Evolutionary conservation across 1,140 invertebrate species (phyloP).

Genomic region (Drosophila parabipectinata): DNA sequence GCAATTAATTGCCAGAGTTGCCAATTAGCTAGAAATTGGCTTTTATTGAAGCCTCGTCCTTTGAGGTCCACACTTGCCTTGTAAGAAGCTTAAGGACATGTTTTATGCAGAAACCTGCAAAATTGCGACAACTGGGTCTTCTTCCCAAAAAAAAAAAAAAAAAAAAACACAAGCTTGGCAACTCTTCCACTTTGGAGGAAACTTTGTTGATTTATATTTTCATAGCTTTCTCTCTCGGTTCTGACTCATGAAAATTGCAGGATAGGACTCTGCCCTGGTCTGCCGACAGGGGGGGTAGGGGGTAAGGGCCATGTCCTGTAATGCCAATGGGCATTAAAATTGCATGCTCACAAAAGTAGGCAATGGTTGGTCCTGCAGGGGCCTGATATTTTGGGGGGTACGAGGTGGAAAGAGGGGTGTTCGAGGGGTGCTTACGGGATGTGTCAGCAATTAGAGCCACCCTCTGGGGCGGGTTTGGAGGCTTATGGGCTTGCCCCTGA

Average conservation of each 20-base stretch:
- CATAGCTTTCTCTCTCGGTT: conserved; percentile 17
- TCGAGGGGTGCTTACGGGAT: conserved; percentile 11
- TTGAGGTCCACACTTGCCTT: not conserved
- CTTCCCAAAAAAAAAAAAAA: too few relatives aligned
- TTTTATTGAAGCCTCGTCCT: conserved; percentile 1
- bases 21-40: conserved; percentile 19
- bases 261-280: not conserved
- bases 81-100: conserved; percentile 56
- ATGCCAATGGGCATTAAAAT: conserved; percentile 70
- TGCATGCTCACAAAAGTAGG: conserved; percentile 74
- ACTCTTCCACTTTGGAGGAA: conserved; percentile 23
- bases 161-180: not conserved
- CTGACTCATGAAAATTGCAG: conserved; percentile 69
- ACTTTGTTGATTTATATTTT: conserved; percentile 80
- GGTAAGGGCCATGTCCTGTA: conserved; percentile 21
- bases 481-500: not conserved
- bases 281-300: not conserved
- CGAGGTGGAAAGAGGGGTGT: not conserved
- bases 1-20: not conserved
- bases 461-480: not conserved
- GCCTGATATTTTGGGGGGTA: not conserved
- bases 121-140: conserved; percentile 38
- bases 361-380: conserved; percentile 34
- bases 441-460: conserved; percentile 62
- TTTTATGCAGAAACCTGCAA: conserved; percentile 41